phyloP scores from a whole-genome alignment of 2,888 invertebrate species.

The Pycnomerus fuliginosus region DNA sequence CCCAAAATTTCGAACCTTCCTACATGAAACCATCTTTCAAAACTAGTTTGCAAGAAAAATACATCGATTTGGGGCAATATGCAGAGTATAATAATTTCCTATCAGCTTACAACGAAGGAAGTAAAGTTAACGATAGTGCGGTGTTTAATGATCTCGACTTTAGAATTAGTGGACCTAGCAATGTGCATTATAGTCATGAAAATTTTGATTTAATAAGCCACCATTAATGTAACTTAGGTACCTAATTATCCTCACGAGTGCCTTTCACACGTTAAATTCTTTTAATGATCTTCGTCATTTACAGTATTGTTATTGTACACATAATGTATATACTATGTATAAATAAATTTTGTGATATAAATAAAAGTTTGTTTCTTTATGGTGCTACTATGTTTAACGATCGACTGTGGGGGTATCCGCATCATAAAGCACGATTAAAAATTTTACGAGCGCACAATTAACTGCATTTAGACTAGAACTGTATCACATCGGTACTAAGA shows the following conservation, averaged over 20 bases:
- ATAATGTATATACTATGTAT: constrained; percentile 31
- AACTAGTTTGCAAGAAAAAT: constrained; percentile 35
- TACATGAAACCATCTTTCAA: constrained; percentile 31
- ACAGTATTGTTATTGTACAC: constrained; percentile 28
- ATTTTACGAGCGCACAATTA: too few species aligned
- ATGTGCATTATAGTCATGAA: constrained; percentile 36
- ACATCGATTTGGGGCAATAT: constrained; percentile 44
- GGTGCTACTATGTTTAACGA: too few species aligned
- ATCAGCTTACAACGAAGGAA: constrained; percentile 43
- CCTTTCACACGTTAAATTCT: constrained; percentile 34
- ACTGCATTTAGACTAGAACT: too few species aligned
- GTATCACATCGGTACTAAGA: too few species aligned
- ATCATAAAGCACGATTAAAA: too few species aligned
- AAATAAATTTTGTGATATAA: constrained; percentile 30
- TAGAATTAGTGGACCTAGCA: constrained; percentile 40
- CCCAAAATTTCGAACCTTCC: constrained; percentile 35
- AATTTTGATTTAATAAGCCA: constrained; percentile 35
- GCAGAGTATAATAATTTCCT: constrained; percentile 47
- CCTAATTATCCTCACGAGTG: constrained; percentile 27
- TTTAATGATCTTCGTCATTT: constrained; percentile 38
- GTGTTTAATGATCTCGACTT: constrained; percentile 50
- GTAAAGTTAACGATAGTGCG: constrained; percentile 37
- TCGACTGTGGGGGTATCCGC: too few species aligned
- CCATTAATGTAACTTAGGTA: constrained; percentile 29
- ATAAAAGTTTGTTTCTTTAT: not conserved